Conservation (phyloP, 2,888 invertebrate species). For the Blastobasis adustella region DNA sequence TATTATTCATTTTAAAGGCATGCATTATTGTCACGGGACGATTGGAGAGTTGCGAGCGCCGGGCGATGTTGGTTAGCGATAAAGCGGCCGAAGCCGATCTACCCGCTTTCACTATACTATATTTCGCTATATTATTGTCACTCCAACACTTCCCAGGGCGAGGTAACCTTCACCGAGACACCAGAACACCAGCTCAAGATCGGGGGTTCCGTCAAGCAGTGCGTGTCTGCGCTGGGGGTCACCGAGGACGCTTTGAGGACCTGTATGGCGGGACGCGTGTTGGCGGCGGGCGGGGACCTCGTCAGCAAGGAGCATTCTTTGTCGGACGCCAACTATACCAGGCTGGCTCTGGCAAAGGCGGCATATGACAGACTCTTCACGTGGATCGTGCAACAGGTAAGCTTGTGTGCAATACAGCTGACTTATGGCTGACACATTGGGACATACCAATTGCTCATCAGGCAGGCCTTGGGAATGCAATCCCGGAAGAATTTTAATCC, state of each 20-base stretch:
- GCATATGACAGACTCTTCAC: slow-evolving; percentile 95
- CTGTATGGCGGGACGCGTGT: slow-evolving; percentile 89
- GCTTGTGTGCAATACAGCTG: neutral
- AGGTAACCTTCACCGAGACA: slow-evolving; percentile 74
- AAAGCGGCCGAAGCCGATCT: too few relatives aligned
- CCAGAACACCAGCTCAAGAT: slow-evolving; percentile 76
- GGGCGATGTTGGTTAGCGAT: too few relatives aligned
- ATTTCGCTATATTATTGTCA: neutral
- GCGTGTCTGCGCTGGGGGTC: slow-evolving; percentile 72
- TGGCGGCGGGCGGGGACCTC: slow-evolving; percentile 88
- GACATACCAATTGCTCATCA: too few relatives aligned
- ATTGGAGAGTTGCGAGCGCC: too few relatives aligned
- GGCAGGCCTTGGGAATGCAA: too few relatives aligned
- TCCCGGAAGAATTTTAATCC: too few relatives aligned
- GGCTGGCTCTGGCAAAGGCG: slow-evolving; percentile 96
- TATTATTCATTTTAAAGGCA: too few relatives aligned
- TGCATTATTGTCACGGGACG: too few relatives aligned
- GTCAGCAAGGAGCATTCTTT: slow-evolving; percentile 89
- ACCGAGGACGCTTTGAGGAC: slow-evolving; percentile 79
- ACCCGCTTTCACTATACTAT: too few relatives aligned
- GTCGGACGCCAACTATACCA: slow-evolving; percentile 88
- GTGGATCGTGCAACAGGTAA: slow-evolving; percentile 87
- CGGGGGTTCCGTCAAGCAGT: slow-evolving; percentile 64
- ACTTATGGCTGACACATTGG: too few relatives aligned
- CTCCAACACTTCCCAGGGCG: slow-evolving; percentile 63